phyloP scores from a whole-genome alignment of 2,888 invertebrate genomes.

The Platynereis dumerilii region DNA sequence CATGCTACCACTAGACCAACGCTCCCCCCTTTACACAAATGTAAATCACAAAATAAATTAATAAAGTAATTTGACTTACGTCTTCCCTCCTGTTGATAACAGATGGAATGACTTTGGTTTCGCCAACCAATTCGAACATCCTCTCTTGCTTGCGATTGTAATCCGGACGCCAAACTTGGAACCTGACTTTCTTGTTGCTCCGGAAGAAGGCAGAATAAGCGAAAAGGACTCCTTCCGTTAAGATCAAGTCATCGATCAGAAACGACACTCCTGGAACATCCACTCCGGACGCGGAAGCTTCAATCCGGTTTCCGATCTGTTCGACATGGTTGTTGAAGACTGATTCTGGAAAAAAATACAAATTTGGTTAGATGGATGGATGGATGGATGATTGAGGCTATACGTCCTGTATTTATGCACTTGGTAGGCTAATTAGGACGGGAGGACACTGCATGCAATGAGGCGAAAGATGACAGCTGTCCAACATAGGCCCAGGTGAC shows the following conservation, averaged over 20 bases:
- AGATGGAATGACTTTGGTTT: conserved; percentile 24
- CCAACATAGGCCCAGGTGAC: no score
- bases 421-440: no score
- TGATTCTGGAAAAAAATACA: no score
- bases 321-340: neutral
- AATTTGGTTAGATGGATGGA: no score
- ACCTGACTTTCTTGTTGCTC: conserved; percentile 18
- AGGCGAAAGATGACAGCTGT: no score
- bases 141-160: neutral
- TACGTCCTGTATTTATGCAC: no score
- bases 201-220: conserved; percentile 35
- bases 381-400: no score
- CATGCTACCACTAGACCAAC: no score
- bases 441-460: no score
- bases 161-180: conserved; percentile 35
- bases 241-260: conserved; percentile 27
- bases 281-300: conserved; percentile 24
- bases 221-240: conserved; percentile 31
- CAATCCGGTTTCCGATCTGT: conserved; percentile 28
- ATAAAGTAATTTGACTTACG: no score
- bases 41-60: no score
- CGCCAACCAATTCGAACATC: conserved; percentile 18
- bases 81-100: conserved; percentile 25
- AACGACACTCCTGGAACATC: conserved; percentile 29
- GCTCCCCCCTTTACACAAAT: no score